A percentile compares a stretch with the other conserved stretches of the same genome.
Evolutionary conservation across 2,113 vertebrate genomes (phyloP).

Genomic region (Haliaeetus leucogaster): DNA sequence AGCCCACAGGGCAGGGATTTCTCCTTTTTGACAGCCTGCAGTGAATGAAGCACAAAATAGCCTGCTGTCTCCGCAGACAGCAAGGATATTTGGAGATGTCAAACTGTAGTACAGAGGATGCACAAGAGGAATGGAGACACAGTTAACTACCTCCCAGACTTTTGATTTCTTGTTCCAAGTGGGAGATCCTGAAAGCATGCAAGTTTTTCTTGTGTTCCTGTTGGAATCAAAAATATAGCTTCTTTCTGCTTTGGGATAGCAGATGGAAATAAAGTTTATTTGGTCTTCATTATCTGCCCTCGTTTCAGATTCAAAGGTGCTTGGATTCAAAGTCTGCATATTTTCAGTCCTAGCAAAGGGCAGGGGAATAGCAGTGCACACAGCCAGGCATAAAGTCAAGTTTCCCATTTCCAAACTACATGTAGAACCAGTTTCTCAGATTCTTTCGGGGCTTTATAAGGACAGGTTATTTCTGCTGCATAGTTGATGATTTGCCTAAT

Average conservation of each 20-base stretch:
- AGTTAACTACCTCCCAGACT: constrained; percentile 27
- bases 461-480: constrained; percentile 20
- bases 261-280: neutral
- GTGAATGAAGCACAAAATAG: constrained; percentile 54
- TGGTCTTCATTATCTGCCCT: neutral
- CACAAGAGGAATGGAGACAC: constrained; percentile 24
- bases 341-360: neutral
- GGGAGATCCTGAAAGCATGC: neutral
- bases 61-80: constrained; percentile 44
- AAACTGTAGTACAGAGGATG: constrained; percentile 13
- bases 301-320: neutral
- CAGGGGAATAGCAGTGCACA: neutral
- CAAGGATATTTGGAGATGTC: constrained; percentile 38
- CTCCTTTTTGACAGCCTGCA: constrained; percentile 37
- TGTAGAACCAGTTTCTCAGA: neutral
- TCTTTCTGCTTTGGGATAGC: neutral
- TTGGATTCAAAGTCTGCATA: neutral
- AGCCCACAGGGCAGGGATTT: constrained; percentile 25
- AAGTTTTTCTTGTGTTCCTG: neutral
- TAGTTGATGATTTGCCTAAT: constrained; percentile 32
- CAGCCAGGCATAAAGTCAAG: neutral
- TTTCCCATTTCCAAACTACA: neutral
- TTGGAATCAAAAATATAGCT: neutral
- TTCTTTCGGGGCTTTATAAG: neutral
- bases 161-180: neutral